These are phyloP conservation scores for Mya arenaria DNA, from an alignment of 1,140 invertebrate species.

Conservation along the genomic window DNA sequence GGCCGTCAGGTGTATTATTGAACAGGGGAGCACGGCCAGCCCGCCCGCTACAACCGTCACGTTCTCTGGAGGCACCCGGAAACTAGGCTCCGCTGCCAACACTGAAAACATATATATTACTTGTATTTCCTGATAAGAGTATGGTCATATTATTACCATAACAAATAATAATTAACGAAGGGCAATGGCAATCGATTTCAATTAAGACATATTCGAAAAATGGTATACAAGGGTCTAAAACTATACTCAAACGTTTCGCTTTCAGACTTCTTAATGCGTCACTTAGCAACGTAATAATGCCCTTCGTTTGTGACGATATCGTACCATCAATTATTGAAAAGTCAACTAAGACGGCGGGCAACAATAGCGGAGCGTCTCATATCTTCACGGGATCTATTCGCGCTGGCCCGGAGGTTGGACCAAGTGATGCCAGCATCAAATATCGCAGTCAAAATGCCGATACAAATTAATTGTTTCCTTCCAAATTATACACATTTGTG, in stretches of 20 bases:
- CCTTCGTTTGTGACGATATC: too few species aligned
- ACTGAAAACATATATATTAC: too few species aligned
- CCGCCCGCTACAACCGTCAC: constrained; percentile 13
- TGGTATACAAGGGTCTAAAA: too few species aligned
- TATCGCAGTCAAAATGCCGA: neutral
- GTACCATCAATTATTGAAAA: neutral
- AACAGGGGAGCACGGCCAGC: constrained; percentile 19
- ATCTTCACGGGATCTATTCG: neutral
- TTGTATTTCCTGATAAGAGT: too few species aligned
- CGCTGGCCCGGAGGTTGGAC: neutral
- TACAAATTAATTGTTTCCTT: constrained; percentile 1
- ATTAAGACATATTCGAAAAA: too few species aligned
- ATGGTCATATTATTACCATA: too few species aligned
- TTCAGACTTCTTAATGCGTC: too few species aligned
- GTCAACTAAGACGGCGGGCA: neutral
- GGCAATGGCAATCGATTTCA: too few species aligned
- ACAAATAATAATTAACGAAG: too few species aligned
- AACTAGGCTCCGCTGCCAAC: constrained; percentile 34
- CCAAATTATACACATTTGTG: neutral
- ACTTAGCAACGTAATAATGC: too few species aligned
- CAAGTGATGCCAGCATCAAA: neutral
- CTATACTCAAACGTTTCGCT: too few species aligned
- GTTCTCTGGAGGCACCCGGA: constrained; percentile 9
- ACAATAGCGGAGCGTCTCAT: neutral
- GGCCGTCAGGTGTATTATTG: constrained; percentile 31